Evolutionary conservation across 2,888 invertebrate genomes (phyloP).

Genomic region (Geophilus truncorum): DNA sequence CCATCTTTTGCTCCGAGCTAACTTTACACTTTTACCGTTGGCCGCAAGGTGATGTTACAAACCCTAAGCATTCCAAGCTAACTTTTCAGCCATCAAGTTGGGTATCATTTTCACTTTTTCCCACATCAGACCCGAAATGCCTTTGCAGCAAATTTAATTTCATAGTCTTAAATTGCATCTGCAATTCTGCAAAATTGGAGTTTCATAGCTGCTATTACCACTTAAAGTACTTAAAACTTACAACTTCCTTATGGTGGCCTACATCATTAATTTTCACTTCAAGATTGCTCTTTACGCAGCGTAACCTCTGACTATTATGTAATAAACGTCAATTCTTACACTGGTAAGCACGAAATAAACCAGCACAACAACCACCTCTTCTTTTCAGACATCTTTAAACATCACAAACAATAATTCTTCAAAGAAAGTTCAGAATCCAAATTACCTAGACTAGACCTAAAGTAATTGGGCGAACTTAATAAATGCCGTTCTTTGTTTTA

Average conservation of each 20-base stretch:
- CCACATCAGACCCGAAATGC: not conserved
- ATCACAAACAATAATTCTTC: no score
- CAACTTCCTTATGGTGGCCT: not conserved
- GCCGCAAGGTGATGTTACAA: slow-evolving; percentile 18
- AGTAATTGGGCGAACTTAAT: no score
- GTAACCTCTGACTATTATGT: not conserved
- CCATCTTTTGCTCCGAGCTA: not conserved
- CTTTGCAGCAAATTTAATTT: not conserved
- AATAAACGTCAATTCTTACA: no score
- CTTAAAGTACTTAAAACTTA: not conserved
- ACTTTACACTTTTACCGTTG: not conserved
- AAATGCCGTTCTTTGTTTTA: not conserved
- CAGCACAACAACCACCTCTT: no score
- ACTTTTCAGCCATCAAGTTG: not conserved
- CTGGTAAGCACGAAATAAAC: no score
- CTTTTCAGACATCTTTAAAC: no score
- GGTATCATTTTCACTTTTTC: not conserved
- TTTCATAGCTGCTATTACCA: not conserved
- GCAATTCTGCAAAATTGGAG: not conserved
- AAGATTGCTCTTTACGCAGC: not conserved
- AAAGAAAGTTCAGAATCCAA: no score
- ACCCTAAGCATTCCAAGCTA: not conserved
- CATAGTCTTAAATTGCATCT: not conserved
- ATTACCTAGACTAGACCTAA: no score
- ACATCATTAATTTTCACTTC: not conserved